Base-by-base conservation (phyloP, 37 sponge, comb jelly and placozoan species). In the Agelas oroides region DNA sequence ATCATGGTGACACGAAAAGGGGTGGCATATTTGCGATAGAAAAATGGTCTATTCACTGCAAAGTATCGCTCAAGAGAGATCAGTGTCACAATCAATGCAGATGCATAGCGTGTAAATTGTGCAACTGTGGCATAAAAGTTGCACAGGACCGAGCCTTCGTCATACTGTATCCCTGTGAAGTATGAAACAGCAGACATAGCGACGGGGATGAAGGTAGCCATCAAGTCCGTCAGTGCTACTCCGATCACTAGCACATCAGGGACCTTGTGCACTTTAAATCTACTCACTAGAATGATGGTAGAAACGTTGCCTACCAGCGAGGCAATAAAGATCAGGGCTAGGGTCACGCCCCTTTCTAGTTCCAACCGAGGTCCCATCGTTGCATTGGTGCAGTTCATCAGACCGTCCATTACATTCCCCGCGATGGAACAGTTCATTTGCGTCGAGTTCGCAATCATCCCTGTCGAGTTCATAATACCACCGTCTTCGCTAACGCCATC, bases 51-150 rank as follows among this genome's bases (percentile, higher is more conserved):
- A 2, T 79, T 86, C 30, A 95, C 80, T 19, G 96, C 90, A 36
- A 92, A 81, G 82, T 89, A 95, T 31, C 96, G 54, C 59, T 95
- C 96, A 41, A 92, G 16, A 18, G 92, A 86, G 6, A 95, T 83
- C 27, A 95, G 60, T 14, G 90, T 89, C 36, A 89, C 90, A 5
- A 89, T 67, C 15, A 89, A 46, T 11, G 81, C 84, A 5, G 96
- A 88, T 3, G 87, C 60, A 40, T 87, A 83, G 0, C 94, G 70
- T 8, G 94, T 77, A 39, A 78, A 87, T 35, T 80, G 84, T 1
- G 94, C 91, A 12, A 89, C 17, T 0, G 78, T 73, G 14, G 76
- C 91, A 30, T 70, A 90, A 54, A 90, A 55, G 17, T 69, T 57
- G 59, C 94, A 94, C 16, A 60, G 70, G 16, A 62, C 28, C 27